These are phyloP conservation scores for Thunnus maccoyii DNA, from an alignment of 2,113 vertebrate genomes.

Conservation along the genomic window DNA sequence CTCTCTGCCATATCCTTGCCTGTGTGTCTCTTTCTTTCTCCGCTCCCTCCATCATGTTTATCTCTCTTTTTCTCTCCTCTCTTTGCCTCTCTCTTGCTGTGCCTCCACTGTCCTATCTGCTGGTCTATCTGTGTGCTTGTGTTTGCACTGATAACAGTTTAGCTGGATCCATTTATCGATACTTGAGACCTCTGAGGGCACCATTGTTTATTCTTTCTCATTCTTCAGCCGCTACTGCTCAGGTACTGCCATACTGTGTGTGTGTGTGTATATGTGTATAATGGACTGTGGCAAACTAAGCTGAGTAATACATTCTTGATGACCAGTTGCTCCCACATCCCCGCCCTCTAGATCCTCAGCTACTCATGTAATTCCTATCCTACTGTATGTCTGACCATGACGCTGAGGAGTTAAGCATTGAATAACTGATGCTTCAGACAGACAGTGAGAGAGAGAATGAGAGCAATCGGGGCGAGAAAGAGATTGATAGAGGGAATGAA, in stretches of 20 bases:
- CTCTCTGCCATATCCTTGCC: not conserved
- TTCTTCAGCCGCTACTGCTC: conserved; percentile 44
- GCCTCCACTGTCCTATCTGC: conserved; percentile 51
- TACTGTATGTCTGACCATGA: conserved; percentile 21
- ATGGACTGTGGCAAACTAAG: conserved; percentile 17
- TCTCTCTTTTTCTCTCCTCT: not conserved
- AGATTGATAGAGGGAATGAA: conserved; percentile 39
- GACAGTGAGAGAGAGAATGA: conserved; percentile 5
- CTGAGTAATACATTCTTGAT: conserved; percentile 51
- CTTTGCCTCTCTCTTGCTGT: conserved; percentile 19
- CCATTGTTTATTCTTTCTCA: conserved; percentile 63
- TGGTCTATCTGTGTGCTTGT: conserved; percentile 66
- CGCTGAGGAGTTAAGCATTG: conserved; percentile 37
- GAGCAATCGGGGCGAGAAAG: conserved; percentile 8
- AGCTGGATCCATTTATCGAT: conserved; percentile 67
- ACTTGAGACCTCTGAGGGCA: conserved; percentile 64
- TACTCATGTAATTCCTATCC: conserved; percentile 25
- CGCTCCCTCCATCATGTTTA: no score
- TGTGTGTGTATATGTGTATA: conserved; percentile 10
- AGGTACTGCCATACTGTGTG: not conserved
- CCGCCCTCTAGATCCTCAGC: conserved; percentile 44
- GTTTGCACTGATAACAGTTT: conserved; percentile 76
- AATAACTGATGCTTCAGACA: conserved; percentile 42
- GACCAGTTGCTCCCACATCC: conserved; percentile 36
- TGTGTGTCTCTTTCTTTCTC: conserved; percentile 9